Conservation (phyloP, 2,888 invertebrate genomes). For the Loripinus fragilis region DNA sequence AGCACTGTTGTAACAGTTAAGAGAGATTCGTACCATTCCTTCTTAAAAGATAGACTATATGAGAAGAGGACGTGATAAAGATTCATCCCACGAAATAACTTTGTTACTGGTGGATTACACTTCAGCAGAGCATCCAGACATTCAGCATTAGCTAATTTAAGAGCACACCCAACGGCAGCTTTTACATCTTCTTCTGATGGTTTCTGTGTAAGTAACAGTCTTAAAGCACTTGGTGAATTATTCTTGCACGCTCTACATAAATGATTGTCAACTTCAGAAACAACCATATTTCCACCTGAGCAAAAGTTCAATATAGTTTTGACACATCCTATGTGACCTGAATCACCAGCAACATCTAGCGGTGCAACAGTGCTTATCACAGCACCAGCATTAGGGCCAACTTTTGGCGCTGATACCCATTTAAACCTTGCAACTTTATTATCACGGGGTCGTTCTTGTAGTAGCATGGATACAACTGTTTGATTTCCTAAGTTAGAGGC, state of each 20-base stretch:
- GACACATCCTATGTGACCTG: slow-evolving; percentile 71
- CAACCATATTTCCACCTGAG: slow-evolving; percentile 38
- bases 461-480: slow-evolving; percentile 67
- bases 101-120: slow-evolving; percentile 58
- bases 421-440: slow-evolving; percentile 53
- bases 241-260: slow-evolving; percentile 72
- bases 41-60: slow-evolving; percentile 71
- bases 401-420: slow-evolving; percentile 42
- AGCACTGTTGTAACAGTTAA: slow-evolving; percentile 73
- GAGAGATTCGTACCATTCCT: slow-evolving; percentile 70
- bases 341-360: slow-evolving; percentile 74
- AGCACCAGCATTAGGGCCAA: slow-evolving; percentile 32
- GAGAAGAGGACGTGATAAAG: slow-evolving; percentile 78
- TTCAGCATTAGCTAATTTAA: slow-evolving; percentile 71
- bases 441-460: slow-evolving; percentile 72
- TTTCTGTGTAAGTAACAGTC: slow-evolving; percentile 67
- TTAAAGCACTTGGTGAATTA: slow-evolving; percentile 72
- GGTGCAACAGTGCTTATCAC: slow-evolving; percentile 53
- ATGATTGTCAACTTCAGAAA: slow-evolving; percentile 53
- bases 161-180: slow-evolving; percentile 72
- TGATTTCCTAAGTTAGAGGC: slow-evolving; percentile 73
- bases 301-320: slow-evolving; percentile 68
- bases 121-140: slow-evolving; percentile 74
- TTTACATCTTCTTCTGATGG: slow-evolving; percentile 61
- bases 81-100: slow-evolving; percentile 76